Conservation (phyloP, 2,113 vertebrate genomes). For the Sterrhoptilus dennistouni region DNA sequence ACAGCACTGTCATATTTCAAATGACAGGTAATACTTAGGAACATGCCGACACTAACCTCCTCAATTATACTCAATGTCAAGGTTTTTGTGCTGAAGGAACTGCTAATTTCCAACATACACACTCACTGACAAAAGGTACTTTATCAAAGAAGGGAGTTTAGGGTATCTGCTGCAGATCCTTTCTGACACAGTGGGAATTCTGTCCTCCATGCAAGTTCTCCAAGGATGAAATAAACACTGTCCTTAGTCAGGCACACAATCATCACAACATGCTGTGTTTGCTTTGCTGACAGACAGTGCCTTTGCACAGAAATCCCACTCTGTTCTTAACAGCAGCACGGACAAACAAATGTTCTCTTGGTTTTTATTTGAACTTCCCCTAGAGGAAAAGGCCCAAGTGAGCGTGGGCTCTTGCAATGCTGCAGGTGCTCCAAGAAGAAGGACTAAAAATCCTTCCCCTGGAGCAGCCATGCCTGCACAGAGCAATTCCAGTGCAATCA, state of each 20-base stretch:
- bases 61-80: constrained; percentile 82
- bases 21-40: constrained; percentile 77
- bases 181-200: constrained; percentile 7
- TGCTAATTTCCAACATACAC: constrained; percentile 70
- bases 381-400: neutral
- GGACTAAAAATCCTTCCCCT: neutral
- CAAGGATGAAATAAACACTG: neutral
- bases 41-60: constrained; percentile 66
- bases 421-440: neutral
- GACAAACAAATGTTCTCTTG: neutral
- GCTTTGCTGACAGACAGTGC: neutral
- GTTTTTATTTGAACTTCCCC: neutral
- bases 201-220: neutral
- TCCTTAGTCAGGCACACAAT: neutral
- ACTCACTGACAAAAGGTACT: constrained; percentile 64
- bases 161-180: constrained; percentile 12
- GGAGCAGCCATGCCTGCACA: neutral
- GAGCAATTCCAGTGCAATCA: neutral
- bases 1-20: constrained; percentile 78
- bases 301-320: neutral
- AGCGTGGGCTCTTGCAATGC: neutral
- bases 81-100: constrained; percentile 63
- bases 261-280: neutral
- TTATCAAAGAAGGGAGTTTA: constrained; percentile 48
- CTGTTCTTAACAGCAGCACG: neutral